Evolutionary conservation across 2,888 invertebrate genomes (phyloP), one percentile per base, ranked within the genome.

Genomic region (Copidosoma aretas): DNA sequence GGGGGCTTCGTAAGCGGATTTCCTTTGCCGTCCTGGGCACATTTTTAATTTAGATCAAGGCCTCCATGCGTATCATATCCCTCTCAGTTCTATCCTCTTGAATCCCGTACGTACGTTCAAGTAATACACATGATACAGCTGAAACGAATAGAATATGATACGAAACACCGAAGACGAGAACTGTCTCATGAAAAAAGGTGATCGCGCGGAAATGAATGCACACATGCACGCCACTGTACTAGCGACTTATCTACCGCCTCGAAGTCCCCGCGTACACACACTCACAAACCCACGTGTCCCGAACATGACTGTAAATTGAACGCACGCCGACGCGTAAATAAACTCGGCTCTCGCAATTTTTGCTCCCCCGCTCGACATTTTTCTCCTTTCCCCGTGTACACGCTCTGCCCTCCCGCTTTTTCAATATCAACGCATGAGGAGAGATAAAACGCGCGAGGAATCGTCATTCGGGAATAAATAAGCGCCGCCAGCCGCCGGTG

Each of bases 401-500:
- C 43, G 12, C 19, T 25, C 49, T 12, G 25, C 3, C n/a, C 15
- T 49, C n/a, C 43, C 21, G 24, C 32, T 52, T 52, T 62, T 62
- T 52, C 61, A 46, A 46, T 67, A 67, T 61, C 62, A 21, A 62
- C 32, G 15, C 1, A 46, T 2, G 8, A 46, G 58, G 46, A 43
- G 43, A 67, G 53, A 62, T 59, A 46, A 52, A 60, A 46, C 52
- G 43, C 60, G 49, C 39, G 54, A 67, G 62, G 60, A 67, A 60
- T 58, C 54, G 67, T 53, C 64, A 49, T 24, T 60, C 60, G 57
- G 46, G 46, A 39, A 67, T 67, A 64, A 66, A 72, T 70, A 67
- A 64, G 52, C 52, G 14, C 41, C 64, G 60, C 53, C 52, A 15
- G 64, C 19, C n/a, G n/a, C n/a, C n/a, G n/a, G n/a, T n/a, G n/a